These are phyloP conservation scores for Dichetophora obliterata DNA, from an alignment of 2,888 invertebrate genomes.

Conservation along the genomic window DNA sequence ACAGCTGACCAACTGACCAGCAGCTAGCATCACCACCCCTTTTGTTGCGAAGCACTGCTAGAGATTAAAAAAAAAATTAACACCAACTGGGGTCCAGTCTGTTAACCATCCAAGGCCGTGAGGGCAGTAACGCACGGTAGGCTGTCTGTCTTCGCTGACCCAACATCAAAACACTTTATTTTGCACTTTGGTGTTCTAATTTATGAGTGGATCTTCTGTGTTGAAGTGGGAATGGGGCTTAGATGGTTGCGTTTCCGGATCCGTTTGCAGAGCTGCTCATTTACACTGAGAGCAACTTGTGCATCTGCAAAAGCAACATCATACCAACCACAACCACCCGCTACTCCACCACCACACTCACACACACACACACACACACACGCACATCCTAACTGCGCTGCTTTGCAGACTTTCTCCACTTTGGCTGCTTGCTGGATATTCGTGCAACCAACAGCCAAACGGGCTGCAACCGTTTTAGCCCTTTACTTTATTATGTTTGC, in stretches of 20 bases:
- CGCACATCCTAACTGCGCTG: constrained; percentile 18
- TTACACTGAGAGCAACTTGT: constrained; percentile 11
- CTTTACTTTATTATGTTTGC: background rate
- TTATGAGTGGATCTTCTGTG: background rate
- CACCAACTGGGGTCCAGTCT: background rate
- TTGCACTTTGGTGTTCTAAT: background rate
- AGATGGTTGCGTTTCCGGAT: constrained; percentile 53
- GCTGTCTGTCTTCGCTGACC: background rate
- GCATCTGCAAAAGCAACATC: constrained; percentile 1
- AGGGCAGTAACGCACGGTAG: background rate
- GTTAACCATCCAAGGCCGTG: background rate
- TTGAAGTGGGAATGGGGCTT: too few species aligned
- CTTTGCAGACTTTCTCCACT: constrained; percentile 14
- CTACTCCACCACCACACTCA: background rate
- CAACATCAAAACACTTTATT: background rate
- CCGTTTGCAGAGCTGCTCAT: constrained; percentile 46
- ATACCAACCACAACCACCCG: too few species aligned
- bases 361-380: constrained; percentile 11
- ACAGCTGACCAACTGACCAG: background rate
- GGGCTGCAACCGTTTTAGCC: background rate
- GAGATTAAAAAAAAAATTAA: background rate
- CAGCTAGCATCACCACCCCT: background rate
- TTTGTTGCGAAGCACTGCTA: background rate
- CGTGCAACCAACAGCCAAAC: background rate
- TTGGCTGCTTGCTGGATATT: background rate